These are phyloP conservation scores for Ptiloglossa arizonensis DNA, from an alignment of 1,140 invertebrate species.

Conservation along the genomic window DNA sequence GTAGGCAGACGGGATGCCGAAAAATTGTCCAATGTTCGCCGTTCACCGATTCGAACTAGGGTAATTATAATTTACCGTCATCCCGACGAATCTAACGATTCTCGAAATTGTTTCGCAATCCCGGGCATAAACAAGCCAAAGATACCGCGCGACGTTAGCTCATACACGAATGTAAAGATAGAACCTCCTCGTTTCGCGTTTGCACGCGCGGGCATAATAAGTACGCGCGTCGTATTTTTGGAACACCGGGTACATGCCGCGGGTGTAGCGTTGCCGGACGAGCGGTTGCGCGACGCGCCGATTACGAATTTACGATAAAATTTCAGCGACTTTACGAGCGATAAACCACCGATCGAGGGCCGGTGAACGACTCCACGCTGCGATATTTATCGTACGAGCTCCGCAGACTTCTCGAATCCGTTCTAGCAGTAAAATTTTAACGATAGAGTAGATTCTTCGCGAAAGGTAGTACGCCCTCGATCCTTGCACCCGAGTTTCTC, in stretches of 20 bases:
- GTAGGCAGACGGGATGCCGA: too few relatives aligned
- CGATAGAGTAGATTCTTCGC: background rate
- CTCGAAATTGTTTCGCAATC: conserved; percentile 58
- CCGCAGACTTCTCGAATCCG: background rate
- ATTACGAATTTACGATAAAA: background rate
- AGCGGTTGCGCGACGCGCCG: background rate
- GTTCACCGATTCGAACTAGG: too few relatives aligned
- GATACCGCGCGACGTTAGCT: conserved; percentile 62
- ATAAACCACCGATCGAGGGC: conserved; percentile 14
- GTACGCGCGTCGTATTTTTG: conserved; percentile 52
- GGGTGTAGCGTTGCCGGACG: background rate
- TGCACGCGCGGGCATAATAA: conserved; percentile 45
- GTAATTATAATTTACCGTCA: conserved; percentile 54
- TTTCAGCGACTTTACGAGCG: background rate
- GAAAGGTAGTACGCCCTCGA: too few relatives aligned
- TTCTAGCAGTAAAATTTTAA: background rate
- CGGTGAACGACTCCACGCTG: background rate
- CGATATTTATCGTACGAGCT: conserved; percentile 33
- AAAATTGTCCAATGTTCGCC: too few relatives aligned
- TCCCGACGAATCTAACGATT: conserved; percentile 56
- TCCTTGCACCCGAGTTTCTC: too few relatives aligned
- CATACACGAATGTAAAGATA: conserved; percentile 62
- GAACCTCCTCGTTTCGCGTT: conserved; percentile 47
- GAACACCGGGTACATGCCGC: conserved; percentile 35
- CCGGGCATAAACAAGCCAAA: conserved; percentile 64